Conservation (phyloP, 2,797 vertebrate species). For the Amblyraja radiata region DNA sequence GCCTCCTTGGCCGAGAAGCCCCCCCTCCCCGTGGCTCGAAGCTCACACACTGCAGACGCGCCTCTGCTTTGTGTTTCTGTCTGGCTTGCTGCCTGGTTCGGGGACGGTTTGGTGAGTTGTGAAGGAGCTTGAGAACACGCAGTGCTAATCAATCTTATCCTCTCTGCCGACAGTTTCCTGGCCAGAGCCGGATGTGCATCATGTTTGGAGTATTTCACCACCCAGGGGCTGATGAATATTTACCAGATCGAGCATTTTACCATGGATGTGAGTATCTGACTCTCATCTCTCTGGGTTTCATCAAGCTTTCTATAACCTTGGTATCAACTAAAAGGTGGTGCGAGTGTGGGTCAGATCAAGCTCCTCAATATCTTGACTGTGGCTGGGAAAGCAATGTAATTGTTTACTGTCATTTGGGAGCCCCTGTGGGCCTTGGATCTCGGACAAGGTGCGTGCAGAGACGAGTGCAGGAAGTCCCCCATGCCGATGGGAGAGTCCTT, state of each 20-base stretch:
- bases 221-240: conserved; percentile 97
- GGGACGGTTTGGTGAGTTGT: background rate
- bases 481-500: no score
- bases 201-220: conserved; percentile 99
- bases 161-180: conserved; percentile 81
- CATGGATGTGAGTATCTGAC: conserved; percentile 90
- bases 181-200: conserved; percentile 96
- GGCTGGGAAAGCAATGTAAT: background rate
- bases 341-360: no score
- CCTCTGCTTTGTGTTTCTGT: background rate
- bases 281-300: no score
- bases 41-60: background rate
- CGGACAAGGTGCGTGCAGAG: no score
- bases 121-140: background rate
- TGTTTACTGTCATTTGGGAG: background rate
- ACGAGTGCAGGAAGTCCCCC: background rate
- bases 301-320: background rate
- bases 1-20: background rate
- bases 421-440: background rate
- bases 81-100: background rate
- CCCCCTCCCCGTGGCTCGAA: background rate
- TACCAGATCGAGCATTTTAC: conserved; percentile 99
- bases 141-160: conserved; percentile 45
- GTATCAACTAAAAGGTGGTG: background rate
- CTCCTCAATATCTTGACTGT: background rate